Evolutionary conservation across 2,888 invertebrate genomes (phyloP).

Genomic region (Lottia gigantea): DNA sequence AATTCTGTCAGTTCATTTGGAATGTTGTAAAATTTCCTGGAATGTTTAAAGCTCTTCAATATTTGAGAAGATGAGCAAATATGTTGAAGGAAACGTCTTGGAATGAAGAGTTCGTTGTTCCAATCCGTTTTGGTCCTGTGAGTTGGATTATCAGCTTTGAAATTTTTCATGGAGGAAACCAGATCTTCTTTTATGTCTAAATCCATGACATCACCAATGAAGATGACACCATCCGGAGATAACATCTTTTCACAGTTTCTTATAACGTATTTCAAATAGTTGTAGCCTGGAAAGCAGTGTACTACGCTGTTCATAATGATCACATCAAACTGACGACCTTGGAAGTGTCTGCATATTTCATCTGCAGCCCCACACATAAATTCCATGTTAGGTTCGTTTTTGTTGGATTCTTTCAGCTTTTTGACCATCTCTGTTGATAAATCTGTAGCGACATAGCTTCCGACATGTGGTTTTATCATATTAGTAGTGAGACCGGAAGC

Average conservation of each 20-base stretch:
- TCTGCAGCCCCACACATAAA: not conserved
- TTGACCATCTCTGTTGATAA: not conserved
- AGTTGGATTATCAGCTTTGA: not conserved
- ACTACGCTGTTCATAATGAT: conserved; percentile 5
- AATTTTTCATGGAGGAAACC: not conserved
- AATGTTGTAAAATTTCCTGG: not conserved
- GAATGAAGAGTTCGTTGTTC: not conserved
- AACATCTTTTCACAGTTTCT: conserved; percentile 1
- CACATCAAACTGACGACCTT: not conserved
- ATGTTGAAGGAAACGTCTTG: not conserved
- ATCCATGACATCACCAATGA: not conserved
- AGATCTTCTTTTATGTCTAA: not conserved
- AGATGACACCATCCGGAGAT: not conserved
- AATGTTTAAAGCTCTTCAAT: not conserved
- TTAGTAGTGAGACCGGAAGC: conserved; percentile 6
- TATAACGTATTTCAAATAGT: not conserved
- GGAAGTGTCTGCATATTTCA: not conserved
- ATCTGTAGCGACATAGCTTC: not conserved
- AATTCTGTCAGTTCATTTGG: conserved; percentile 4
- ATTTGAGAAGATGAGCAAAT: not conserved
- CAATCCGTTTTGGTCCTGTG: not conserved
- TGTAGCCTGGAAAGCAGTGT: not conserved
- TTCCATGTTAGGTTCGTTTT: not conserved
- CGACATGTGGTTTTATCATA: conserved; percentile 2
- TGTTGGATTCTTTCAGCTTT: not conserved